Conservation (phyloP, 2,888 invertebrate species). For the Oasisia sp. region DNA sequence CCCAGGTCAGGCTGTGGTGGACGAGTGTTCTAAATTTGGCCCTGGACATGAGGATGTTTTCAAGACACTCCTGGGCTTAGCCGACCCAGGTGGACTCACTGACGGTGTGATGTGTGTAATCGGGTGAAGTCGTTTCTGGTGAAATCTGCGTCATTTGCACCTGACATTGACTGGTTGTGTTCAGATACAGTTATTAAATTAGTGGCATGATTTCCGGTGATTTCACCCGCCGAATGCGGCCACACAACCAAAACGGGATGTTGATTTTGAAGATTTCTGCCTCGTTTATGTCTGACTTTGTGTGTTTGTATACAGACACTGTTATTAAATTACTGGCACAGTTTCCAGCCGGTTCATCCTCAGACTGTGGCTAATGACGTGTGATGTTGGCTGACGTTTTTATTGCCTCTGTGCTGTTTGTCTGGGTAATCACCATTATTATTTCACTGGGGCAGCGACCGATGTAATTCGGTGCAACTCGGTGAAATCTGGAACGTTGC, state of each 20-base stretch:
- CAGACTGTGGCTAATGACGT: not conserved
- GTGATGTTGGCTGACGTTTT: not conserved
- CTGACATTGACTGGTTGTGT: not conserved
- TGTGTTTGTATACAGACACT: not conserved
- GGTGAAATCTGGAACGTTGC: not conserved
- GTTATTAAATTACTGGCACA: constrained; percentile 1
- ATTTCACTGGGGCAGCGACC: not conserved
- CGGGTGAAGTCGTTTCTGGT: not conserved
- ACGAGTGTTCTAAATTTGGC: not conserved
- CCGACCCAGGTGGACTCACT: not conserved
- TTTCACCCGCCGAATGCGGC: not conserved
- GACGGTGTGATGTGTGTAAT: not conserved
- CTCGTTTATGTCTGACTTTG: not conserved
- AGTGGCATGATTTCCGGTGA: not conserved
- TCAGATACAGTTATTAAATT: constrained; percentile 1
- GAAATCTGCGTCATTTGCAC: not conserved
- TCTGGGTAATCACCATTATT: not conserved
- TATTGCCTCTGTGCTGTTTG: not conserved
- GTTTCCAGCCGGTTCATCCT: not conserved
- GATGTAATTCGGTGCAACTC: not conserved
- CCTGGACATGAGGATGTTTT: not conserved
- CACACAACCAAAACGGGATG: not conserved
- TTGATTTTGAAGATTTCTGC: not conserved
- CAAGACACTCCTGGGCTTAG: not conserved
- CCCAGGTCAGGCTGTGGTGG: not conserved